Conservation (phyloP, 2,888 invertebrate species). For the Brassicogethes aeneus region DNA sequence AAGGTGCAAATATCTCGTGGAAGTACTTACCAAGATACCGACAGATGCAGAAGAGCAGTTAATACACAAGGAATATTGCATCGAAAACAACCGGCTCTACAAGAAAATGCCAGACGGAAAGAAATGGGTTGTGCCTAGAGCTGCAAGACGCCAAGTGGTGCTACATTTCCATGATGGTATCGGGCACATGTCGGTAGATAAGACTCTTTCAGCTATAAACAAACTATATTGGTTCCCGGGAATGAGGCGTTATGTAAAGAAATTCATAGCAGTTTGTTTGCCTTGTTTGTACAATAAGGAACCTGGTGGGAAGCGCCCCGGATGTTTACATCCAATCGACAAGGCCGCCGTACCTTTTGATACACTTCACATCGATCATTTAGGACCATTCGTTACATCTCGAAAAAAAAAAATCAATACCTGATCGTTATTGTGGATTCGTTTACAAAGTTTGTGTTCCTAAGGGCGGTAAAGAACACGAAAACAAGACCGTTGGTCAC, state of each 20-base stretch:
- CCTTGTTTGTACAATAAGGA: too few species aligned
- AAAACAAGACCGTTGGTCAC: too few species aligned
- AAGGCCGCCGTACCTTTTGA: slow-evolving; percentile 14
- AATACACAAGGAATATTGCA: slow-evolving; percentile 14
- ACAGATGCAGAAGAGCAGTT: too few species aligned
- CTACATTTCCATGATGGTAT: slow-evolving; percentile 25
- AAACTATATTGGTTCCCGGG: slow-evolving; percentile 23
- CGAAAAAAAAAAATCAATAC: slow-evolving; percentile 14
- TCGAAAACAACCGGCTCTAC: slow-evolving; percentile 14
- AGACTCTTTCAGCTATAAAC: slow-evolving; percentile 20
- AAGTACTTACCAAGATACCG: slow-evolving; percentile 9
- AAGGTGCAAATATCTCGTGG: slow-evolving; percentile 10
- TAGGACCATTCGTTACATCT: slow-evolving; percentile 15
- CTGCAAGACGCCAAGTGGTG: slow-evolving; percentile 11
- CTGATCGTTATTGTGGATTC: slow-evolving; percentile 21
- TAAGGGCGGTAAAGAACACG: too few species aligned
- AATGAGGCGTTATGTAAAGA: slow-evolving; percentile 20
- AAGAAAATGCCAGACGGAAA: slow-evolving; percentile 10
- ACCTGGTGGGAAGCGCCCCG: too few species aligned
- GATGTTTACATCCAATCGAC: slow-evolving; percentile 16
- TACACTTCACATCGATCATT: slow-evolving; percentile 17
- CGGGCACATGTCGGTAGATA: slow-evolving; percentile 24
- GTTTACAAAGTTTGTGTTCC: slow-evolving; percentile 18
- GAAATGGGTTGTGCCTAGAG: slow-evolving; percentile 15
- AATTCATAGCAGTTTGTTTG: too few species aligned